phyloP scores from a whole-genome alignment of 2,888 invertebrate genomes.

The Megamerina dolium region DNA sequence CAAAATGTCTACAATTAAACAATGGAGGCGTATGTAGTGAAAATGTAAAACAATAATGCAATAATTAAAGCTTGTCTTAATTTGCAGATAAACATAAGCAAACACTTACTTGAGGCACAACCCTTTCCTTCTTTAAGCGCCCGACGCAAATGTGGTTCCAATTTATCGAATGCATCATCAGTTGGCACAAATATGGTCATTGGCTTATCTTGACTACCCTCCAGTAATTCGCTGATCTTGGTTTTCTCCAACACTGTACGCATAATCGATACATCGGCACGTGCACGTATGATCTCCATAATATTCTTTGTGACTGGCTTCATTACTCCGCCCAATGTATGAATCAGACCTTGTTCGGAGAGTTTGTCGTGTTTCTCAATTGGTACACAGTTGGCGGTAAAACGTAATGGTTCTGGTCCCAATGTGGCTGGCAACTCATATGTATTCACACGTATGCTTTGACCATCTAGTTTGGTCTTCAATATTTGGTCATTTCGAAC shows the following conservation, averaged over 20 bases:
- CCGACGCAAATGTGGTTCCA: conserved; percentile 52
- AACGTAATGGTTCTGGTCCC: conserved; percentile 37
- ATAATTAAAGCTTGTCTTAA: too few species aligned
- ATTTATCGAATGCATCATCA: conserved; percentile 60
- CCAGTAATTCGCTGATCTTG: conserved; percentile 53
- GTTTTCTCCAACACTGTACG: conserved; percentile 54
- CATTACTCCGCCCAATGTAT: conserved; percentile 59
- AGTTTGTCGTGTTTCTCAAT: conserved; percentile 57
- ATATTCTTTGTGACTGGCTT: conserved; percentile 54
- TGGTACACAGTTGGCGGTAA: conserved; percentile 64
- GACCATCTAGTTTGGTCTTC: conserved; percentile 37
- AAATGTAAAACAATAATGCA: too few species aligned
- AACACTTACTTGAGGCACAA: conserved; percentile 56
- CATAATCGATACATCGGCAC: conserved; percentile 57
- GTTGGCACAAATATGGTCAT: conserved; percentile 63
- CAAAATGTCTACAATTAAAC: conserved; percentile 53
- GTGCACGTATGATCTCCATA: conserved; percentile 55
- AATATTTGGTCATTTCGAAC: conserved; percentile 55
- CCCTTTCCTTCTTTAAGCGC: conserved; percentile 55
- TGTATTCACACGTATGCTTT: conserved; percentile 46
- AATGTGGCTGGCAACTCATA: conserved; percentile 37
- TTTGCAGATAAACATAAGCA: too few species aligned
- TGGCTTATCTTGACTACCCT: conserved; percentile 52
- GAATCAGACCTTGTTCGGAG: conserved; percentile 62
- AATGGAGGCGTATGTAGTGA: too few species aligned